These are phyloP conservation scores for Homalodisca vitripennis DNA, from an alignment of 1,140 invertebrate genomes.

Conservation along the genomic window DNA sequence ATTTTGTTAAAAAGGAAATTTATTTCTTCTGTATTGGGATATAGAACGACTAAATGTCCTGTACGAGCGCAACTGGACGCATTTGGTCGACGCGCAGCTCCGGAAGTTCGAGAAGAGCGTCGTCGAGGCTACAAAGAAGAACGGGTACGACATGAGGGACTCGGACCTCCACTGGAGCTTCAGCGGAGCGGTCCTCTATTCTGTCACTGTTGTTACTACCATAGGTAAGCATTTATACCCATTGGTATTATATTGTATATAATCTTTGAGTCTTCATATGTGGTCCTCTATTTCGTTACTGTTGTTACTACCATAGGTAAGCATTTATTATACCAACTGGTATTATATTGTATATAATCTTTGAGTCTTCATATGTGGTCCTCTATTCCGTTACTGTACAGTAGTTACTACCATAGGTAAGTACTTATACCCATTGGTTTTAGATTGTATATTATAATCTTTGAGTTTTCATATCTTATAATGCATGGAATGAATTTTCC, in stretches of 20 bases:
- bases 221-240: slow-evolving; percentile 75
- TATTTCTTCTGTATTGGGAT: not conserved
- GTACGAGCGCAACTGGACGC: slow-evolving; percentile 79
- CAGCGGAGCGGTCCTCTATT: slow-evolving; percentile 75
- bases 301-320: slow-evolving; percentile 84
- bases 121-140: slow-evolving; percentile 64
- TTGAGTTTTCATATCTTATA: too few species aligned
- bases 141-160: slow-evolving; percentile 45
- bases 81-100: slow-evolving; percentile 69
- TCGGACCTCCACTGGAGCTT: slow-evolving; percentile 66
- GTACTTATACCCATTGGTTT: too few species aligned
- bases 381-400: too few species aligned
- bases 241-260: too few species aligned
- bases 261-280: too few species aligned
- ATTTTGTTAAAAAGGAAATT: too few species aligned
- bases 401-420: too few species aligned
- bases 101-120: slow-evolving; percentile 74
- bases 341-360: too few species aligned
- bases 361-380: too few species aligned
- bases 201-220: slow-evolving; percentile 80
- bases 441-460: too few species aligned
- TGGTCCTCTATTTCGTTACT: slow-evolving; percentile 76
- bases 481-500: too few species aligned
- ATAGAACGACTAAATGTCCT: slow-evolving; percentile 77
- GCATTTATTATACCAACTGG: too few species aligned